These are phyloP conservation scores for human (Homo sapiens) DNA, from an alignment of 2,113 vertebrate genomes.

Conservation along the genomic window DNA sequence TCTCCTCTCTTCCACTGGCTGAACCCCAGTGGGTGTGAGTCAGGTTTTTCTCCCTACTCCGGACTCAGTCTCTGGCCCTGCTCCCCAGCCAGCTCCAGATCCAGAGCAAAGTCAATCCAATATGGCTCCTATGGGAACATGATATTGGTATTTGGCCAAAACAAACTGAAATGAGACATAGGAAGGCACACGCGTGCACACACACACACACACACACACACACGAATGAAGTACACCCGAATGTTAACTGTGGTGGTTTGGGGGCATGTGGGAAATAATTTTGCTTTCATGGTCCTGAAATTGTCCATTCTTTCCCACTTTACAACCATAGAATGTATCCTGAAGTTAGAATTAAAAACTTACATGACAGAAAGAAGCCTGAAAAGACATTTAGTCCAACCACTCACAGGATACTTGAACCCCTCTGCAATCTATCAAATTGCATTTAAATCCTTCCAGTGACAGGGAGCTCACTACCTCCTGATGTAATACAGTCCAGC, in stretches of 20 bases:
- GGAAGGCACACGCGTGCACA: fast-evolving
- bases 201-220: neutral
- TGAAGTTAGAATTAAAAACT: neutral
- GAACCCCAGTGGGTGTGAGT: neutral
- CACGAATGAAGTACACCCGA: neutral
- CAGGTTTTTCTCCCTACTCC: no score
- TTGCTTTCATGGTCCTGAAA: neutral
- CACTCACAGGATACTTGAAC: neutral
- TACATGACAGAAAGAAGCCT: neutral
- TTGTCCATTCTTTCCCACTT: conserved; percentile 10
- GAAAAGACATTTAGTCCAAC: neutral
- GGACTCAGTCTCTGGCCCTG: conserved; percentile 1
- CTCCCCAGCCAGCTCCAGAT: neutral
- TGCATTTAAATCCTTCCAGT: neutral
- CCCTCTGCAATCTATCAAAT: neutral
- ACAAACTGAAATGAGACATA: neutral
- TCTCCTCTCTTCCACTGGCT: neutral
- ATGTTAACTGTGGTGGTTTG: neutral
- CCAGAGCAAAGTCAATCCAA: neutral
- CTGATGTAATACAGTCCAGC: neutral
- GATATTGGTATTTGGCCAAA: neutral
- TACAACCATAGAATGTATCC: neutral
- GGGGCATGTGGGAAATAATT: neutral
- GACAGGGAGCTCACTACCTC: neutral
- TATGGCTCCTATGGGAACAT: neutral